phyloP scores from a whole-genome alignment of 1,140 invertebrate species.

The Diabrotica virgifera region DNA sequence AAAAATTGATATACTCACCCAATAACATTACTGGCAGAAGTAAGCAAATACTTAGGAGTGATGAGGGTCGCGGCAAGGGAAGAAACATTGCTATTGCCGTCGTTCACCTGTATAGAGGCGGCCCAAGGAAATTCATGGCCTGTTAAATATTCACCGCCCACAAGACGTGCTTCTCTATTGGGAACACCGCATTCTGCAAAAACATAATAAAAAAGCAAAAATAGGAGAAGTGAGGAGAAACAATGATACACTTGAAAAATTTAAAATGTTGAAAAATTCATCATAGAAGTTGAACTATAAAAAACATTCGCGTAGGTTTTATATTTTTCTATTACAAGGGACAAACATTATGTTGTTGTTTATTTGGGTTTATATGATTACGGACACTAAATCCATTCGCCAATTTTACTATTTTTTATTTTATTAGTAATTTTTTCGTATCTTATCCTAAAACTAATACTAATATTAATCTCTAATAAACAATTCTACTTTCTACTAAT shows the following conservation, averaged over 20 bases:
- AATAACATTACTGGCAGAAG: conserved; percentile 51
- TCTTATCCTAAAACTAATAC: no score
- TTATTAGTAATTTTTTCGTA: no score
- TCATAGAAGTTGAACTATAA: neutral
- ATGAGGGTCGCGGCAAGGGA: conserved; percentile 52
- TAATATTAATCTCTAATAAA: no score
- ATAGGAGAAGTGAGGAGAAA: conserved; percentile 8
- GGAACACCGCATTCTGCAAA: conserved; percentile 39
- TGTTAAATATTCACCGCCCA: conserved; percentile 50
- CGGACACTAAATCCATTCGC: no score
- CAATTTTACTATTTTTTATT: no score
- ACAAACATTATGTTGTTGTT: no score
- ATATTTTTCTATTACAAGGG: no score
- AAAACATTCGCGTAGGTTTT: no score
- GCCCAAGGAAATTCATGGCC: conserved; percentile 58
- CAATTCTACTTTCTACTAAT: no score
- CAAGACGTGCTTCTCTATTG: conserved; percentile 45
- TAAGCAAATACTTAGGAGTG: conserved; percentile 57
- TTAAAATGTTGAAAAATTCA: neutral
- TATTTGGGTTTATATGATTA: no score
- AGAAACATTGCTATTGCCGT: conserved; percentile 1
- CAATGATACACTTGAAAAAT: conserved; percentile 12
- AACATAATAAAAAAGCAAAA: conserved; percentile 20
- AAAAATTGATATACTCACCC: conserved; percentile 45
- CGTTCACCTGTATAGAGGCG: conserved; percentile 41